phyloP scores from a whole-genome alignment of 2,888 invertebrate genomes.

The Leptinotarsa rubiginosa region DNA sequence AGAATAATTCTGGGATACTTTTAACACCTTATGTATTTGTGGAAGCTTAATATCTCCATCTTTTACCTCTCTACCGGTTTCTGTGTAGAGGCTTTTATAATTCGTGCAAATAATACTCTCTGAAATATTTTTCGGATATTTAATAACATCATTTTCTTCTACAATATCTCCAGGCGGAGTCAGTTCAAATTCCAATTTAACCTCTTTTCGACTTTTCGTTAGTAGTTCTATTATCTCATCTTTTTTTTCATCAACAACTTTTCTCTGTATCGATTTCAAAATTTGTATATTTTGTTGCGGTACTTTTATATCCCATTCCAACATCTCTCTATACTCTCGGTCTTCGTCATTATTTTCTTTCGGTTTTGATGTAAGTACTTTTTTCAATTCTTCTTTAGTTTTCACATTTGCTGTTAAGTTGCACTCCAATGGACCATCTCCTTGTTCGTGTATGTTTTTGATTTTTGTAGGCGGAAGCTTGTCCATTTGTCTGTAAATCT shows the following conservation, averaged over 20 bases:
- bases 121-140: slow-evolving; percentile 44
- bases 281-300: slow-evolving; percentile 52
- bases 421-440: slow-evolving; percentile 21
- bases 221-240: slow-evolving; percentile 49
- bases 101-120: slow-evolving; percentile 27
- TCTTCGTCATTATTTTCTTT: slow-evolving; percentile 35
- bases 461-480: slow-evolving; percentile 40
- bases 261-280: slow-evolving; percentile 51
- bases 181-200: slow-evolving; percentile 48
- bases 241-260: slow-evolving; percentile 31
- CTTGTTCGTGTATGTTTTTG: slow-evolving; percentile 27
- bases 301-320: slow-evolving; percentile 58
- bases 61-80: slow-evolving; percentile 33
- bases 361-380: slow-evolving; percentile 25
- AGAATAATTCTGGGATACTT: slow-evolving; percentile 49
- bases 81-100: slow-evolving; percentile 47
- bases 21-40: slow-evolving; percentile 48
- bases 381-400: slow-evolving; percentile 47
- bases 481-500: slow-evolving; percentile 50
- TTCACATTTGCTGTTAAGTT: slow-evolving; percentile 38
- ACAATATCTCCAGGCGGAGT: slow-evolving; percentile 48
- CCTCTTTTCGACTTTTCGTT: slow-evolving; percentile 35
- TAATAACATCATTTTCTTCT: slow-evolving; percentile 50
- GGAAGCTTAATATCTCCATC: slow-evolving; percentile 43
- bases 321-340: slow-evolving; percentile 56